Evolutionary conservation across 2,113 vertebrate species (phyloP), one percentile per base, ranked within the genome.

Genomic region (Eubucco bourcierii): DNA sequence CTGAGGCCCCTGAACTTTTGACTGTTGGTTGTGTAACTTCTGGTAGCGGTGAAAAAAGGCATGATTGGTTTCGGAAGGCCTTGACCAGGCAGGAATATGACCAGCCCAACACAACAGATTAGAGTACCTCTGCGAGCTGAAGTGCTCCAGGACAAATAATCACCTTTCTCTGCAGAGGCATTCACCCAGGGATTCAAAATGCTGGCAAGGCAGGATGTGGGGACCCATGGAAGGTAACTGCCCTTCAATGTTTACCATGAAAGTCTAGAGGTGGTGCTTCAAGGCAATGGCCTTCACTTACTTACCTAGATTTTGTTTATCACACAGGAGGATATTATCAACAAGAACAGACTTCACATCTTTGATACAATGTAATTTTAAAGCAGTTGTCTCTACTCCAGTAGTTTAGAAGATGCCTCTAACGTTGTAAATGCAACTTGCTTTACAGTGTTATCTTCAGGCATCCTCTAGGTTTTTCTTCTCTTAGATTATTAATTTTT

Each of bases 131-230:
- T 2, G 1, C 67, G 15, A 85, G 34, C 50, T 87, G 61, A 91
- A 85, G 15, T 67, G 31, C 56, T 80, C 15, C 28, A 83, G 61
- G 70, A 44, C 80, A 94, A 93, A 25, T 91, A 84, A 84, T 6
- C 1, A 1, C 63, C 20, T 75, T 50, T 47, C 12, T 23, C 53
- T 75, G 72, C 65, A 72, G 41, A 90, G 88, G 25, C 0, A 0
- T 39, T 17, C 52, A 39, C 28, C 10, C 31, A 75, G 53, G 15
- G 59, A 81, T 46, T 23, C 34, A 64, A 66, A 0, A 1, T 29
- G 65, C 37, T 50, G 18, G 34, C 0, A 0, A 80, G 37, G 24
- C 29, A 90, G 31, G 53, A 64, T 3, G 0, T 19, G 14, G 28
- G 56, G 19, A 73, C 12, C n/a, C 11, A 12, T 4, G 7, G 66